phyloP scores from a whole-genome alignment of 92 coral and sea anemone genomes.

The Porites divaricata region DNA sequence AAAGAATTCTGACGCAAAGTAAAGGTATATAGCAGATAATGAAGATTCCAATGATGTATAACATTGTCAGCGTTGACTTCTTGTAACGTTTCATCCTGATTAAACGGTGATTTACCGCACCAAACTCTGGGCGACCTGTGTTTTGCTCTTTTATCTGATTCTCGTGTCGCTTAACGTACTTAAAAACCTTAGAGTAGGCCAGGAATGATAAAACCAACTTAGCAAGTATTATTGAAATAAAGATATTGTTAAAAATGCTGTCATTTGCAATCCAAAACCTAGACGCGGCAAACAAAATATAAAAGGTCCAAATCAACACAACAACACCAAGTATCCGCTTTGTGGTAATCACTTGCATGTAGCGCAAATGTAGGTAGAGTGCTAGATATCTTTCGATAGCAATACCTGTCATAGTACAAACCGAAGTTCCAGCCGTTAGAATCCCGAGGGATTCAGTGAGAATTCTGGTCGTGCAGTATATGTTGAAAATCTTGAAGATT shows the following conservation, averaged over 20 bases:
- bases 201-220: constrained; percentile 42
- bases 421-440: constrained; percentile 30
- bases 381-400: constrained; percentile 59
- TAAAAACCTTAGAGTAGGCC: constrained; percentile 61
- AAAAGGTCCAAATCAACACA: constrained; percentile 35
- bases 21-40: constrained; percentile 66
- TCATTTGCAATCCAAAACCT: constrained; percentile 58
- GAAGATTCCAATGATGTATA: constrained; percentile 65
- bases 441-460: constrained; percentile 24
- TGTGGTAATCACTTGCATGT: constrained; percentile 38
- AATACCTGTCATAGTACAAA: constrained; percentile 45
- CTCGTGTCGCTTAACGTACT: constrained; percentile 68
- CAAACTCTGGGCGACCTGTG: background rate
- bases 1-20: constrained; percentile 48
- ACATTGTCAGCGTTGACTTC: constrained; percentile 80
- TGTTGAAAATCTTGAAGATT: constrained; percentile 30
- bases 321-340: constrained; percentile 21
- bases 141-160: constrained; percentile 41
- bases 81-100: constrained; percentile 40
- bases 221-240: constrained; percentile 13
- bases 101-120: background rate
- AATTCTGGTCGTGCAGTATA: constrained; percentile 58
- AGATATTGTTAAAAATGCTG: constrained; percentile 45
- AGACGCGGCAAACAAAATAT: constrained; percentile 17
- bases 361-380: constrained; percentile 56